phyloP scores from a whole-genome alignment of 2,797 vertebrate genomes.

The Sternarchorhynchus goeldii region DNA sequence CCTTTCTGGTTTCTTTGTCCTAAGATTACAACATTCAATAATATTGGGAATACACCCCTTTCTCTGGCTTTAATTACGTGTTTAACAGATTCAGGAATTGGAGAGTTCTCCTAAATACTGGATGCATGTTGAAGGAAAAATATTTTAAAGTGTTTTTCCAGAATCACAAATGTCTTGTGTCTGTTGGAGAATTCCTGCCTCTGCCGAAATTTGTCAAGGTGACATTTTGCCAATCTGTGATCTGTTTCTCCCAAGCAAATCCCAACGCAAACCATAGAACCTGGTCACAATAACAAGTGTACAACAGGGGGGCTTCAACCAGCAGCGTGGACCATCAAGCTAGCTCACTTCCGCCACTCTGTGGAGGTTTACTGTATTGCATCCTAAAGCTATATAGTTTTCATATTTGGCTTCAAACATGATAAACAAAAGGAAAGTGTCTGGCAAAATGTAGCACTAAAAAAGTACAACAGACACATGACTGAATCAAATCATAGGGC shows the following conservation, averaged over 20 bases:
- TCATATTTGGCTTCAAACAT: not conserved
- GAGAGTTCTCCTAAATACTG: no score
- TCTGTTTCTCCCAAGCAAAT: not conserved
- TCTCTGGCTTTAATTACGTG: no score
- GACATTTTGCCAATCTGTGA: not conserved
- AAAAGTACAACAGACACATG: not conserved
- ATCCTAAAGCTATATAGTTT: constrained; percentile 16
- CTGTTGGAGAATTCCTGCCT: not conserved
- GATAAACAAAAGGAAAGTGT: not conserved
- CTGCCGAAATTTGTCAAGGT: constrained; percentile 4
- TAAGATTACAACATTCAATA: not conserved
- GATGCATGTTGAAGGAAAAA: not conserved
- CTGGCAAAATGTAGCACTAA: not conserved
- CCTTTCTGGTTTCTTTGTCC: not conserved
- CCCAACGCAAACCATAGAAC: not conserved
- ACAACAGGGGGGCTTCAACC: not conserved
- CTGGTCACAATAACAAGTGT: not conserved
- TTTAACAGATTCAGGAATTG: not conserved
- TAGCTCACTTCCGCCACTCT: constrained; percentile 47
- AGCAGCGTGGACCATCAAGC: not conserved
- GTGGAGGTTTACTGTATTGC: constrained; percentile 49
- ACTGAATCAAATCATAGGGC: constrained; percentile 1
- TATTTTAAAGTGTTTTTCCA: not conserved
- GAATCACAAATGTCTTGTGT: not conserved
- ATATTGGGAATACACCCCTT: no score